phyloP scores from a whole-genome alignment of 2,113 vertebrate genomes.

The Zosterops pallidus region DNA sequence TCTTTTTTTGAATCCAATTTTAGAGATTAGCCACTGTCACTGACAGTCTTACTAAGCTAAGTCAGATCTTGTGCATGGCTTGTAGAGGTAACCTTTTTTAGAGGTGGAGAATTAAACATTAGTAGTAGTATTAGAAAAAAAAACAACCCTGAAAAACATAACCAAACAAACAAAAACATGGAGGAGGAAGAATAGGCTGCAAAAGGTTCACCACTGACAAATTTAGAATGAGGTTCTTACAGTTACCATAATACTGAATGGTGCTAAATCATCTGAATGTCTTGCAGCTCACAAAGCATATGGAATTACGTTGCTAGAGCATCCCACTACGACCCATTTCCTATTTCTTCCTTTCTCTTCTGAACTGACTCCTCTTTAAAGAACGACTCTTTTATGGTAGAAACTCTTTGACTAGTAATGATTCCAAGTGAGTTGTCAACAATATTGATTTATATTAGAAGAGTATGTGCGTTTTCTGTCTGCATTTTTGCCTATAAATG shows the following conservation, averaged over 20 bases:
- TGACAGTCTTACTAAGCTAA: neutral
- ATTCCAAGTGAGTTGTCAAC: neutral
- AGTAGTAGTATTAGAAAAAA: neutral
- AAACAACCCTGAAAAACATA: rapidly evolving
- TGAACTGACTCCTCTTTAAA: neutral
- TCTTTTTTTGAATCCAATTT: neutral
- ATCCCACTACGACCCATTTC: neutral
- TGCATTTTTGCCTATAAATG: neutral
- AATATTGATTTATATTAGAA: neutral
- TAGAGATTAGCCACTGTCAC: neutral
- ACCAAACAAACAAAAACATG: neutral
- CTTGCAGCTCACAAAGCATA: neutral
- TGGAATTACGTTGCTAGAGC: neutral
- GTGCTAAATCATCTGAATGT: neutral
- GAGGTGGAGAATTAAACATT: neutral
- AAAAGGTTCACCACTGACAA: neutral
- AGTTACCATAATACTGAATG: neutral
- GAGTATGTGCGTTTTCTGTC: neutral
- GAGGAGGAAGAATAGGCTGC: neutral
- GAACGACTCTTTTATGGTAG: neutral
- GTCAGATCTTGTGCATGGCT: neutral
- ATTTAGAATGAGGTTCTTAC: neutral
- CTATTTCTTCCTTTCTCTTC: neutral
- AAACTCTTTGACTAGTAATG: neutral
- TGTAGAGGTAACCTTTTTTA: conserved; percentile 8